Evolutionary conservation across 2,113 vertebrate genomes (phyloP).

Genomic region (Carassius auratus): DNA sequence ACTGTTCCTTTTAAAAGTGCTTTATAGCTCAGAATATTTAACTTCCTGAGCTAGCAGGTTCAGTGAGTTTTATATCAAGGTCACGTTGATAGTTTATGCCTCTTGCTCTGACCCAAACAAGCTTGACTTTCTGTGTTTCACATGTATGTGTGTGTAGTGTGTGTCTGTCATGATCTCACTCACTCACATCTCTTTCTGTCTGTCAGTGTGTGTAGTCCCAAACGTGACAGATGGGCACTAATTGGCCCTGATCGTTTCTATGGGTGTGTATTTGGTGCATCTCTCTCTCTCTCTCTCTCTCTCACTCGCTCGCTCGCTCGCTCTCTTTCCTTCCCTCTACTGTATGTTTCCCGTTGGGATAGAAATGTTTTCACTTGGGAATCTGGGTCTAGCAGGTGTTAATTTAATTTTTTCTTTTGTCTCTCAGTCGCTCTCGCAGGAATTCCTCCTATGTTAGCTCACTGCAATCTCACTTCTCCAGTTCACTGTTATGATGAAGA

Average conservation of each 20-base stretch:
- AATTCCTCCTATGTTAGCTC: conserved; percentile 59
- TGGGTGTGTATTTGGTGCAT: background rate
- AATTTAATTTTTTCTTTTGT: conserved; percentile 64
- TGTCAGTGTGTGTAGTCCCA: conserved; percentile 42
- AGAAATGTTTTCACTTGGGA: conserved; percentile 56
- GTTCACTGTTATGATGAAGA: conserved; percentile 35
- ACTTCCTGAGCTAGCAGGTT: background rate
- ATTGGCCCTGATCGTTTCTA: conserved; percentile 20
- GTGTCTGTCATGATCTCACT: conserved; percentile 14
- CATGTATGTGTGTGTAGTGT: background rate
- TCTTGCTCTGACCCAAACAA: background rate
- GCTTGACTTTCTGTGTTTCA: conserved; percentile 12
- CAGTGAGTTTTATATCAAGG: background rate
- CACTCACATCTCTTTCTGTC: conserved; percentile 9
- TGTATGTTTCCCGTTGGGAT: conserved; percentile 49
- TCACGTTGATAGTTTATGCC: background rate
- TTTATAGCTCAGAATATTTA: no score
- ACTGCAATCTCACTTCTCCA: conserved; percentile 46
- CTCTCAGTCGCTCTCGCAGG: conserved; percentile 55
- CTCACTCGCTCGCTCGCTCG: background rate
- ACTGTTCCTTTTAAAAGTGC: background rate
- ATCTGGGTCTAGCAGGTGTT: conserved; percentile 66
- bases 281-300: background rate
- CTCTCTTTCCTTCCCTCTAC: background rate
- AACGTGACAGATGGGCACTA: conserved; percentile 43